phyloP scores from a whole-genome alignment of 2,888 invertebrate species.

The Empis stercorea region DNA sequence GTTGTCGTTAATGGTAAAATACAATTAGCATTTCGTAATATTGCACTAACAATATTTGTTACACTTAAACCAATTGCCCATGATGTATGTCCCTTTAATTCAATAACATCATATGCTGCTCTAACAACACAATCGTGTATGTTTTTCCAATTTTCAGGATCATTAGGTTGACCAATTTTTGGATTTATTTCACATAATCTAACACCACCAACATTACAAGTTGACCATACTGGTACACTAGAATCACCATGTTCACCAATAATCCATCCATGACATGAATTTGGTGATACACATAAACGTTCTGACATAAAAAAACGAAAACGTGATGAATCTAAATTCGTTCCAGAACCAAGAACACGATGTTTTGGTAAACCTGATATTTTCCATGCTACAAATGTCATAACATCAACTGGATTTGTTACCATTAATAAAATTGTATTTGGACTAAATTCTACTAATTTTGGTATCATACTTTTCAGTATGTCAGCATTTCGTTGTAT shows the following conservation, averaged over 20 bases:
- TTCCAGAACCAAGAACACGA: conserved; percentile 76
- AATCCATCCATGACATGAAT: conserved; percentile 72
- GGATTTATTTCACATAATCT: conserved; percentile 57
- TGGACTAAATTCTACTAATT: conserved; percentile 49
- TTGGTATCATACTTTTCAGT: conserved; percentile 63
- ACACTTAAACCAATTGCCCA: conserved; percentile 74
- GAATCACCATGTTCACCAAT: conserved; percentile 85
- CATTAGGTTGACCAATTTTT: conserved; percentile 50
- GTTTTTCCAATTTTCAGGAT: conserved; percentile 59
- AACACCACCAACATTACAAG: conserved; percentile 75
- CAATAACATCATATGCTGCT: conserved; percentile 66
- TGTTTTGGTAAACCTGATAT: conserved; percentile 70
- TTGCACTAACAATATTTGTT: conserved; percentile 48
- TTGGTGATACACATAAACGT: conserved; percentile 58
- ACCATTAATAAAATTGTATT: conserved; percentile 67
- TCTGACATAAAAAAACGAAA: conserved; percentile 73
- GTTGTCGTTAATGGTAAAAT: conserved; percentile 62
- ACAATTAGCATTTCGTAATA: conserved; percentile 53
- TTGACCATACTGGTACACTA: conserved; percentile 80
- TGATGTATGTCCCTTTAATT: conserved; percentile 70
- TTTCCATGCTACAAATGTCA: conserved; percentile 82
- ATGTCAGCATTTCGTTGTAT: conserved; percentile 77
- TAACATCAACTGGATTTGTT: conserved; percentile 76
- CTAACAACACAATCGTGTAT: conserved; percentile 61
- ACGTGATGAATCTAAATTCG: conserved; percentile 76